These are phyloP conservation scores for Galemys pyrenaicus DNA, from an alignment of 2,113 vertebrate genomes.

Conservation along the genomic window DNA sequence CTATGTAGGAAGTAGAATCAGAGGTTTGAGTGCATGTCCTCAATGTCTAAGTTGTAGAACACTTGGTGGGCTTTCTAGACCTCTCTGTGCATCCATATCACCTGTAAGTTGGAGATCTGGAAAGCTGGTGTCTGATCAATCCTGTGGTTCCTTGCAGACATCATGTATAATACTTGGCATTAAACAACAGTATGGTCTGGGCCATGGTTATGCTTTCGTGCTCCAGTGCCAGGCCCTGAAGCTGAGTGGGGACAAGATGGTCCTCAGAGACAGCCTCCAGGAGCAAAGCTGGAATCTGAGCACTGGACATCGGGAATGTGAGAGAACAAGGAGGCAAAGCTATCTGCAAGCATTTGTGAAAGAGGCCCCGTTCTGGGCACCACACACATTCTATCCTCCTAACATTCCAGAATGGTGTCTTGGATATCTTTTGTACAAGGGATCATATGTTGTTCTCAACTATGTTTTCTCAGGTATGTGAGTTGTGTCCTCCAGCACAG, in stretches of 20 bases:
- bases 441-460: background rate
- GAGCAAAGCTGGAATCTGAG: background rate
- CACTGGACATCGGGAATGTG: accelerated
- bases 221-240: background rate
- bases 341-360: background rate
- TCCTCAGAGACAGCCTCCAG: background rate
- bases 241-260: background rate
- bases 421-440: accelerated
- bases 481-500: background rate
- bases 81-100: accelerated
- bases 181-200: background rate
- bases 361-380: background rate
- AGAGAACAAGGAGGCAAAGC: background rate
- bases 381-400: accelerated
- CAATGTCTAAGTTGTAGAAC: background rate
- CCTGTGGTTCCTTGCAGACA: no score
- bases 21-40: background rate
- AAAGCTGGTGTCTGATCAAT: background rate
- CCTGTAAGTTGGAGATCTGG: background rate
- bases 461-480: background rate
- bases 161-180: accelerated
- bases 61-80: background rate
- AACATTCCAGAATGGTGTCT: background rate
- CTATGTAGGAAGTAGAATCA: background rate
- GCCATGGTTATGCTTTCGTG: no score